A percentile compares a stretch with the other conserved stretches of the same genome.
Evolutionary conservation across 2,888 invertebrate species (phyloP).

Genomic region (Gandaritis pyraliata): DNA sequence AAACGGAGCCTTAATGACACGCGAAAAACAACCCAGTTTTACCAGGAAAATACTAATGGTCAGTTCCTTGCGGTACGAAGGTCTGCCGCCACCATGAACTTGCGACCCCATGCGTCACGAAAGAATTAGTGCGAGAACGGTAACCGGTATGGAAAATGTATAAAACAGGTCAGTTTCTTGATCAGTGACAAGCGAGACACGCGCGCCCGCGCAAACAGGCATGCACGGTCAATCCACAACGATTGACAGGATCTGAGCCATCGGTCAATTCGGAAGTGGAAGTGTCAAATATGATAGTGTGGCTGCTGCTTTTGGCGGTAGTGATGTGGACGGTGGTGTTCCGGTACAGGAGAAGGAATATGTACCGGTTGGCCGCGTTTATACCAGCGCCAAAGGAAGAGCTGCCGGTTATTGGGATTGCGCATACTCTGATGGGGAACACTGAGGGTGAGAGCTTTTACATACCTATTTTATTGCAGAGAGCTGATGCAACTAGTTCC

Average conservation of each 20-base stretch:
- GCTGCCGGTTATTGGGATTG: conserved; percentile 62
- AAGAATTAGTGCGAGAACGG: conserved; percentile 50
- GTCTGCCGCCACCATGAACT: conserved; percentile 55
- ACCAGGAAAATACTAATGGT: conserved; percentile 28
- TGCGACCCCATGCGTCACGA: conserved; percentile 49
- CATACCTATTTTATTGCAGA: too few relatives aligned
- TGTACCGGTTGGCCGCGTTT: conserved; percentile 60
- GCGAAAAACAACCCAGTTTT: conserved; percentile 19
- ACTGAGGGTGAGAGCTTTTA: conserved; percentile 58
- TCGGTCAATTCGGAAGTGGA: conserved; percentile 25
- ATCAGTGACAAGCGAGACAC: conserved; percentile 23
- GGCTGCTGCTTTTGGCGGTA: conserved; percentile 49
- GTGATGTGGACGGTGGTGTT: conserved; percentile 55
- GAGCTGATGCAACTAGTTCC: too few relatives aligned
- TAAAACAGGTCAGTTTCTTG: conserved; percentile 27
- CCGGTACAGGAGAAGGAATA: conserved; percentile 58
- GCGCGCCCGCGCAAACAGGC: conserved; percentile 7
- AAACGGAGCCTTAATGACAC: conserved; percentile 11
- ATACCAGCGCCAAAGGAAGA: conserved; percentile 48
- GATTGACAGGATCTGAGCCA: conserved; percentile 20
- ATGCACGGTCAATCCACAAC: conserved; percentile 18
- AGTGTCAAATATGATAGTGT: conserved; percentile 55
- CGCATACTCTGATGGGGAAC: conserved; percentile 56
- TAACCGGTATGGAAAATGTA: conserved; percentile 45
- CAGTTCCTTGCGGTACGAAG: conserved; percentile 52